These are phyloP conservation scores for Cecidostiba fungosa DNA, from an alignment of 2,888 invertebrate species.

Conservation along the genomic window DNA sequence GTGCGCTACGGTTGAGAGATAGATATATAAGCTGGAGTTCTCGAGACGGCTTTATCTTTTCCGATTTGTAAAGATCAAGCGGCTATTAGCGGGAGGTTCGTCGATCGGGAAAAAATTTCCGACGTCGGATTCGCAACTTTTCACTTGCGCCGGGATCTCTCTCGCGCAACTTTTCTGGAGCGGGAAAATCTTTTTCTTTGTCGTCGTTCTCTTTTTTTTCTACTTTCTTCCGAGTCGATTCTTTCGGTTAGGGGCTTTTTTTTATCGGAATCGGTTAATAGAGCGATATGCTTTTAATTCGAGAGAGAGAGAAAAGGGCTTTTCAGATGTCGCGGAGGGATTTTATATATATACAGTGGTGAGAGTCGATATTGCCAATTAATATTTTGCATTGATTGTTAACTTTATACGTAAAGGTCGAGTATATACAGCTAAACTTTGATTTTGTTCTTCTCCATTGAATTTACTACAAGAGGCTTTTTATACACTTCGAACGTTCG, in stretches of 20 bases:
- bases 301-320: not conserved
- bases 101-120: slow-evolving; percentile 27
- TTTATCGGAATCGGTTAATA: not conserved
- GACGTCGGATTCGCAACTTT: slow-evolving; percentile 12
- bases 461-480: too few relatives aligned
- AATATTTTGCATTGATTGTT: too few relatives aligned
- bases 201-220: not conserved
- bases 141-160: not conserved
- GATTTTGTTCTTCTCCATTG: too few relatives aligned
- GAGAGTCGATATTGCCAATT: not conserved
- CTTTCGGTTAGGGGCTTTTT: not conserved
- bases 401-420: too few relatives aligned
- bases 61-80: slow-evolving; percentile 62
- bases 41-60: slow-evolving; percentile 48
- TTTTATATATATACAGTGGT: too few relatives aligned
- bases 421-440: too few relatives aligned
- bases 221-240: not conserved
- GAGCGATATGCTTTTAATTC: not conserved
- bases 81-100: slow-evolving; percentile 41
- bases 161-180: not conserved
- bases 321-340: not conserved
- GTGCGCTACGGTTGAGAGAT: not conserved
- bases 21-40: slow-evolving; percentile 35
- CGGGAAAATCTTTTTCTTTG: not conserved
- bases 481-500: too few relatives aligned